Evolutionary conservation across 2,797 vertebrate species (phyloP).

Genomic region (Sebastes aleutianus): DNA sequence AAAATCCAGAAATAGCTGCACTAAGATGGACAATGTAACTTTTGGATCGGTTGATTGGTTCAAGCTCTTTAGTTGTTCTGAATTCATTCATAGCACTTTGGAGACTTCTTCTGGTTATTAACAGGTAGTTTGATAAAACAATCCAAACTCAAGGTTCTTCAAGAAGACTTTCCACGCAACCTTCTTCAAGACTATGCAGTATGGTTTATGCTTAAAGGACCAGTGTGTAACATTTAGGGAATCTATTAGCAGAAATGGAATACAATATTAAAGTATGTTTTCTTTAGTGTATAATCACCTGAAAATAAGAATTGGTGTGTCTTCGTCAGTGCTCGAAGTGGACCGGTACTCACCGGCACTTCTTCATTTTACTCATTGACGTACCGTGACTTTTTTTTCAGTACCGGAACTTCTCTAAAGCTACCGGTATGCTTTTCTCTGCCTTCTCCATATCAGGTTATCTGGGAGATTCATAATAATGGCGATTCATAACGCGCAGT

Average conservation of each 20-base stretch:
- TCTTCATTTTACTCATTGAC: too few species aligned
- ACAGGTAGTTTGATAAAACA: neutral
- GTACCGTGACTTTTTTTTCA: too few species aligned
- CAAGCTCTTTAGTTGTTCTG: neutral
- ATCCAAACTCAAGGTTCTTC: neutral
- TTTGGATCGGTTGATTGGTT: neutral
- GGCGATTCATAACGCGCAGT: too few species aligned
- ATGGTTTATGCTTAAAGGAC: neutral
- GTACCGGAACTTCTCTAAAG: too few species aligned
- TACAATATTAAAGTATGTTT: too few species aligned
- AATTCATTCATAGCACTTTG: neutral
- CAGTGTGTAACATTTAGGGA: too few species aligned
- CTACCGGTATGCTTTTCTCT: too few species aligned
- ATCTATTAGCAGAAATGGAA: too few species aligned
- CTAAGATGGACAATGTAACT: neutral
- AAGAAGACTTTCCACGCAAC: neutral
- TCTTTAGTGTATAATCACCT: too few species aligned
- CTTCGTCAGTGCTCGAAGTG: too few species aligned
- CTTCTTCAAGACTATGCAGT: neutral
- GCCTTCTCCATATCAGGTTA: rapidly evolving
- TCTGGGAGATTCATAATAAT: too few species aligned
- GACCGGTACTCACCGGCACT: rapidly evolving
- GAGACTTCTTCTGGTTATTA: neutral
- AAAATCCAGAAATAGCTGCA: neutral
- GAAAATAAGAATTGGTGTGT: too few species aligned